phyloP scores from a whole-genome alignment of 2,113 vertebrate genomes.

The Phalacrocorax aristotelis region DNA sequence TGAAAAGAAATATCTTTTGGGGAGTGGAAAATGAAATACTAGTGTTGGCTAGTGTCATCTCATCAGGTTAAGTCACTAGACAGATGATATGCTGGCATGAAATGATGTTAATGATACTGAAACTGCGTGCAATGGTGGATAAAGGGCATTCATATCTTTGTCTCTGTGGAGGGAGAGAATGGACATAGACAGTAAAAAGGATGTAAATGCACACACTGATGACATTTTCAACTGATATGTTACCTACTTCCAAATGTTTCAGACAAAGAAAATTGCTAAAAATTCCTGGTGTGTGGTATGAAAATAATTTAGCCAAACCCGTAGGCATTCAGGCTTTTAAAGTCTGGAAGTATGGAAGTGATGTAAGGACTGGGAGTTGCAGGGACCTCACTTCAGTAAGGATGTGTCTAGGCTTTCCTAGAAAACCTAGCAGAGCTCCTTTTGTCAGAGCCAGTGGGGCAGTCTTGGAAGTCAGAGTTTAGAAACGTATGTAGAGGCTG shows the following conservation, averaged over 20 bases:
- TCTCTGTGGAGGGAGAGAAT: not conserved
- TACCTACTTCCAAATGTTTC: not conserved
- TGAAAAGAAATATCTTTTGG: slow-evolving; percentile 54
- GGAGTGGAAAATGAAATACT: slow-evolving; percentile 63
- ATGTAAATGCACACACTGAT: not conserved
- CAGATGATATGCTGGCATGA: slow-evolving; percentile 9
- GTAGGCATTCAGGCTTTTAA: not conserved
- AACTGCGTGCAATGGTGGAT: slow-evolving; percentile 5
- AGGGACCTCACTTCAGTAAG: not conserved
- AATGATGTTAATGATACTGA: slow-evolving; percentile 34
- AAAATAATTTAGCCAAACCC: not conserved
- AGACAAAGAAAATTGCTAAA: not conserved
- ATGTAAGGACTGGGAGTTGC: not conserved
- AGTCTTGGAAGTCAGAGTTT: not conserved
- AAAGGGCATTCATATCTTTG: not conserved
- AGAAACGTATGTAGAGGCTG: not conserved
- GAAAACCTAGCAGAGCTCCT: not conserved
- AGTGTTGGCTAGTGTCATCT: slow-evolving; percentile 37
- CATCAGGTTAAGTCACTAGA: slow-evolving; percentile 30
- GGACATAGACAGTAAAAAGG: not conserved
- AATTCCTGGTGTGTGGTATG: not conserved
- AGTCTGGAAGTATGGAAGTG: not conserved
- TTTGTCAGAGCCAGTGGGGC: not conserved
- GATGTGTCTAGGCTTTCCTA: not conserved
- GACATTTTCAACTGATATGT: not conserved